Conservation (phyloP, 2,113 vertebrate species). For the rat (Rattus norvegicus) region DNA sequence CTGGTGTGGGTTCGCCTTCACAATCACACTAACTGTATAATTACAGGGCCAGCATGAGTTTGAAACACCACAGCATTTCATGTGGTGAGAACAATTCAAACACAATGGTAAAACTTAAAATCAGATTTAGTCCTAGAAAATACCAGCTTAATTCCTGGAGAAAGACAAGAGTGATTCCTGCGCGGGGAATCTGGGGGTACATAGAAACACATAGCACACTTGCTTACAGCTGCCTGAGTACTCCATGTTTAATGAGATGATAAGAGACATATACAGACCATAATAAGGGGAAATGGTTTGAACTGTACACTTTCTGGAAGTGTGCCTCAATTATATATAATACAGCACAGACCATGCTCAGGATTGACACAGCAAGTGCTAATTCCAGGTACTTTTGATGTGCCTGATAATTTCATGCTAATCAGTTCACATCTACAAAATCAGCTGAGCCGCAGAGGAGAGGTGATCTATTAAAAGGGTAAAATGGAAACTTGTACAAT, state of each 20-base stretch:
- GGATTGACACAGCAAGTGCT: neutral
- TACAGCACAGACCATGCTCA: neutral
- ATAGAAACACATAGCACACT: neutral
- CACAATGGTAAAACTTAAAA: slow-evolving; percentile 24
- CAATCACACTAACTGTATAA: neutral
- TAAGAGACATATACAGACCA: neutral
- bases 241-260: neutral
- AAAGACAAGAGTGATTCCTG: slow-evolving; percentile 1
- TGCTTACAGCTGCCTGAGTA: neutral
- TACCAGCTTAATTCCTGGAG: neutral
- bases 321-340: neutral
- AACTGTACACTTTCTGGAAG: neutral
- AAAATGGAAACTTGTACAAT: slow-evolving; percentile 32
- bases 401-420: slow-evolving; percentile 15
- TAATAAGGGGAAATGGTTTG: neutral
- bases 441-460: slow-evolving; percentile 22
- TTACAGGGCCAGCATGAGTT: neutral
- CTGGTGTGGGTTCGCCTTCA: neutral
- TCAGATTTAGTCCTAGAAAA: slow-evolving; percentile 11
- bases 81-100: neutral
- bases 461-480: slow-evolving; percentile 57
- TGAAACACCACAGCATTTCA: neutral
- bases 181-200: neutral
- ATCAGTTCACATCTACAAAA: neutral
- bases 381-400: neutral